Evolutionary conservation across 2,888 invertebrate species (phyloP).

Genomic region (Pheosia tremula): DNA sequence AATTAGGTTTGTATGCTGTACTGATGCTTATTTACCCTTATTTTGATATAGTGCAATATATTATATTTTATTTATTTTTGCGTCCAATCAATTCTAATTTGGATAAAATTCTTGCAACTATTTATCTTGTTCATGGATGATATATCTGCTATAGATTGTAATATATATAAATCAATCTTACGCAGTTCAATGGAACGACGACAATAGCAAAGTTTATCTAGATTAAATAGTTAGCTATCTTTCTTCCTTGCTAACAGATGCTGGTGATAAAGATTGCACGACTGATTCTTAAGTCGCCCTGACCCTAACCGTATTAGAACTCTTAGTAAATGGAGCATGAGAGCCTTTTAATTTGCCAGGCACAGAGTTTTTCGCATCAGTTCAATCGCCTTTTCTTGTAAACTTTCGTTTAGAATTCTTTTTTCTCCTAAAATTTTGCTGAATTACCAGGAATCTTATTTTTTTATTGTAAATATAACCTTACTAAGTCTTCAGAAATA

Average conservation of each 20-base stretch:
- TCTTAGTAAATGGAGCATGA: constrained; percentile 44
- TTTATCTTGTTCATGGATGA: no score
- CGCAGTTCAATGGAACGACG: constrained; percentile 33
- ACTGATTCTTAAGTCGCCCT: constrained; percentile 52
- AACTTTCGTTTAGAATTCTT: background rate
- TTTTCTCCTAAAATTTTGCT: background rate
- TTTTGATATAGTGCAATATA: no score
- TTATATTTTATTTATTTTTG: no score
- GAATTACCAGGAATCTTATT: background rate
- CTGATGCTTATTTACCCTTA: no score
- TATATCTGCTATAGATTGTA: no score
- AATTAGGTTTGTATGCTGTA: no score
- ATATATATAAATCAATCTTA: constrained; percentile 21
- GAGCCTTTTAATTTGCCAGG: constrained; percentile 23
- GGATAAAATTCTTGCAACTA: no score
- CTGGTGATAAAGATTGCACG: constrained; percentile 61
- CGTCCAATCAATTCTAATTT: no score
- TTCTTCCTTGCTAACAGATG: constrained; percentile 52
- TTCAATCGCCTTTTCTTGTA: background rate
- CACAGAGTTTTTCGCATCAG: background rate
- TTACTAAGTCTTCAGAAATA: background rate
- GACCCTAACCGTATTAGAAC: constrained; percentile 48
- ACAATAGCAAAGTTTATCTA: constrained; percentile 63
- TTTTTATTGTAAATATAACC: background rate
- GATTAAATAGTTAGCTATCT: constrained; percentile 56